Percentiles rank a stretch among this genome's conserved stretches.
phyloP scores from a whole-genome alignment of 2,888 invertebrate species.

The Drosophila paramelanica region DNA sequence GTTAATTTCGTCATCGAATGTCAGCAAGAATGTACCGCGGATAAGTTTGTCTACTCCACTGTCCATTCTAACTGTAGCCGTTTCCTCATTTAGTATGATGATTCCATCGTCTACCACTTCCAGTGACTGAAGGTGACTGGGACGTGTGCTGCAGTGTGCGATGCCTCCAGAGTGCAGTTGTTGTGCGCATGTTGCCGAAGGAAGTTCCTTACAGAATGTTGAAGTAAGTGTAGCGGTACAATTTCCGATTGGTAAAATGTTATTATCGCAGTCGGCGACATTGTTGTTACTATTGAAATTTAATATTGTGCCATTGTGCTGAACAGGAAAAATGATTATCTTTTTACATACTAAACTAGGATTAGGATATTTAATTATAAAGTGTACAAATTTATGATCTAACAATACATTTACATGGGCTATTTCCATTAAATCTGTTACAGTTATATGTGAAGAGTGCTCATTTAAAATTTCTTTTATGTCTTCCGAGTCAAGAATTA shows the following conservation, averaged over 20 bases:
- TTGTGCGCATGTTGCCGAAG: constrained; percentile 7
- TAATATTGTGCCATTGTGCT: not conserved
- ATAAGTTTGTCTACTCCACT: too few species aligned
- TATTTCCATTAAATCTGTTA: not conserved
- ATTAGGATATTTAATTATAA: too few species aligned
- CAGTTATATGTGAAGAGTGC: not conserved
- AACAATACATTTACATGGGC: not conserved
- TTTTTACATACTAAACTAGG: too few species aligned
- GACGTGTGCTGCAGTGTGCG: not conserved
- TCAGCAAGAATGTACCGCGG: too few species aligned
- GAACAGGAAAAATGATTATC: too few species aligned
- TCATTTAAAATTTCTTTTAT: not conserved
- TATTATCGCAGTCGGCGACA: too few species aligned
- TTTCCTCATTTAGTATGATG: not conserved
- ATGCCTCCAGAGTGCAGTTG: constrained; percentile 8
- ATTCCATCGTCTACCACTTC: constrained; percentile 1
- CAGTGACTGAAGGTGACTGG: constrained; percentile 1
- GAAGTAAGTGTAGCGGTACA: not conserved
- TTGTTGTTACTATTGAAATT: too few species aligned
- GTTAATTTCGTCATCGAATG: too few species aligned
- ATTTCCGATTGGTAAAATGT: too few species aligned
- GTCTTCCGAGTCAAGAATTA: not conserved
- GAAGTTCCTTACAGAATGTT: constrained; percentile 7
- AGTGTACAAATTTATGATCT: constrained; percentile 1
- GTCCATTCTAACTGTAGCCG: too few species aligned